Base-by-base conservation (phyloP, 1,140 invertebrate species). In the Ruditapes philippinarum region DNA sequence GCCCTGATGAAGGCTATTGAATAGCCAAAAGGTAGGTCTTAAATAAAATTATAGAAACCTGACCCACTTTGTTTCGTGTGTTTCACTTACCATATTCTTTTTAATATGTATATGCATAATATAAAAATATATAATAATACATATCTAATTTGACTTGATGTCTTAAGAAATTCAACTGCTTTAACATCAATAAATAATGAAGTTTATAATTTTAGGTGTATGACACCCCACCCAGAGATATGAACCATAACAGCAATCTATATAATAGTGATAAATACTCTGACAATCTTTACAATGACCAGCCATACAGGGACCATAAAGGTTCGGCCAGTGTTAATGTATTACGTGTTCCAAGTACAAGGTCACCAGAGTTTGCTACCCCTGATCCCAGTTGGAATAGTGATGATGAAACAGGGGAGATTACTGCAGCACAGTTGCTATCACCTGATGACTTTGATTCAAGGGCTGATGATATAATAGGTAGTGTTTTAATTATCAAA, bases 361-460 rank as follows among this genome's bases (percentile, higher is more conserved):
- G 86, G 31, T 54, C 78, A 73, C 74, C 84, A 11, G 57, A 57
- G 38, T 78, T 78, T 65, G 78, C 76, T 0, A 45, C 76, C 60
- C 76, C 86, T 81, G 86, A 88, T 14, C 28, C 74, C 9, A 25
- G 78, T 17, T 88, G 76, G 76, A 60, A 81, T n/a, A 70, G 62
- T 70, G 86, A 88, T 57, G 78, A 81, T 70, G 78, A 81, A 73
- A 81, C 86, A 51, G 86, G 78, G 28, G 86, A 88, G 36, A 40
- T 88, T 4, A 81, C 42, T 54, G 76, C 86, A 25, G 76, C 60
- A 22, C 38, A 25, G 4, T 49, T 88, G 19, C 40, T 88, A 1
- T 81, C 76, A 4, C 86, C 76, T 68, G 76, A 88, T 36, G 36
- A 88, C 31, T 88, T 88, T 88, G 86, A 88, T 49, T 9, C 86